Conservation (phyloP, 1,140 invertebrate genomes). For the Drosophila nebulosa region DNA sequence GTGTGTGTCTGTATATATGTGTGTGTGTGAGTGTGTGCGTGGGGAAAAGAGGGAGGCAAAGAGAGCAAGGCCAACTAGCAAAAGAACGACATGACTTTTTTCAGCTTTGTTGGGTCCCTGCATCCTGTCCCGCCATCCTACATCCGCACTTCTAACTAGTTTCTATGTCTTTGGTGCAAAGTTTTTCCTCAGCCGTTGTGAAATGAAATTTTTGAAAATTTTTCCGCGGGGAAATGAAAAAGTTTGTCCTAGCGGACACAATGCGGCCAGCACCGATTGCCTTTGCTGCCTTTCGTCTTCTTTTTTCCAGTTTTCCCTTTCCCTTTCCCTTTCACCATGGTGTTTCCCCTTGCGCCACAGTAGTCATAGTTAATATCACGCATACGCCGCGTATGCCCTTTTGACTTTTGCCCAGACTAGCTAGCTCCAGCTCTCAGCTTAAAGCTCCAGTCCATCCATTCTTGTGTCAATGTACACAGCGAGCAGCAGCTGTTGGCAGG, state of each 20-base stretch:
- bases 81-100: slow-evolving; percentile 64
- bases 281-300: too few relatives aligned
- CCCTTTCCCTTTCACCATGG: slow-evolving; percentile 10
- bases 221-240: slow-evolving; percentile 79
- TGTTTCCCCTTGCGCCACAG: not conserved
- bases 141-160: slow-evolving; percentile 66
- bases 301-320: slow-evolving; percentile 18
- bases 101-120: slow-evolving; percentile 61
- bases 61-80: slow-evolving; percentile 22
- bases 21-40: slow-evolving; percentile 1
- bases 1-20: slow-evolving; percentile 17
- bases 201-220: slow-evolving; percentile 80
- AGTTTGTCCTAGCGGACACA: slow-evolving; percentile 72
- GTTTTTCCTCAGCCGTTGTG: slow-evolving; percentile 70
- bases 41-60: not conserved
- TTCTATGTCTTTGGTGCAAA: slow-evolving; percentile 74
- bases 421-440: not conserved
- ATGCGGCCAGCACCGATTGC: slow-evolving; percentile 43
- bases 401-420: slow-evolving; percentile 58
- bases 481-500: slow-evolving; percentile 58
- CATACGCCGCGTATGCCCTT: slow-evolving; percentile 73
- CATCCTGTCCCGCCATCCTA: not conserved
- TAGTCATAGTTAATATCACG: slow-evolving; percentile 70
- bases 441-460: slow-evolving; percentile 24
- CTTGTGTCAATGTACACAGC: slow-evolving; percentile 53